A percentile compares a stretch with the other conserved stretches of the same genome.
Evolutionary conservation across 2,888 invertebrate species (phyloP).

Genomic region (Neria commutata): DNA sequence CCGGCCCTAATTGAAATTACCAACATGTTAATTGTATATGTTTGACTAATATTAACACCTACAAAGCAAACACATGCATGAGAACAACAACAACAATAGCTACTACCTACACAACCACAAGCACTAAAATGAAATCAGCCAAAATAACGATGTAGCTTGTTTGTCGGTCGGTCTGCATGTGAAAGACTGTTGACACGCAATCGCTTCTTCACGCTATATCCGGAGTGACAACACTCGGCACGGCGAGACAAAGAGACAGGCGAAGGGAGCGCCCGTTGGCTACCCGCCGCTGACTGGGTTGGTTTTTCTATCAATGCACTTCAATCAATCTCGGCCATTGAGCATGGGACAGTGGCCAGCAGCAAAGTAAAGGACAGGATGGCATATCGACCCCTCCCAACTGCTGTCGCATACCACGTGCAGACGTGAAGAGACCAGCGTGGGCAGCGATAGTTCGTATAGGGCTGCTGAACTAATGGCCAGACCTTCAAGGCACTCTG

Average conservation of each 20-base stretch:
- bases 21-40: constrained; percentile 13
- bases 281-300: not conserved
- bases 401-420: not conserved
- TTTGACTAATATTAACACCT: constrained; percentile 16
- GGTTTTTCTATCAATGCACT: constrained; percentile 6
- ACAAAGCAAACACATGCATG: not conserved
- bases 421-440: not conserved
- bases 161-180: too few species aligned
- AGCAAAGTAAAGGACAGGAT: not conserved
- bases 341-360: not conserved
- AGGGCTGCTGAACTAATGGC: not conserved
- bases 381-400: too few species aligned
- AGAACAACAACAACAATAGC: constrained; percentile 13
- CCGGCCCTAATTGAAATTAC: not conserved
- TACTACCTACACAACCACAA: not conserved
- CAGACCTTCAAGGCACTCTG: not conserved
- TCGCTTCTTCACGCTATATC: not conserved
- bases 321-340: constrained; percentile 9
- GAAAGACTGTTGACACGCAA: constrained; percentile 17
- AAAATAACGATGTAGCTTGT: too few species aligned
- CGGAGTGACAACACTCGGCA: too few species aligned
- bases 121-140: too few species aligned
- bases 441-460: too few species aligned
- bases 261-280: not conserved
- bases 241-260: too few species aligned